A percentile compares a stretch with the other conserved stretches of the same genome.
These are phyloP conservation scores for Phortica okadai DNA, from an alignment of 2,888 invertebrate species.

Conservation along the genomic window DNA sequence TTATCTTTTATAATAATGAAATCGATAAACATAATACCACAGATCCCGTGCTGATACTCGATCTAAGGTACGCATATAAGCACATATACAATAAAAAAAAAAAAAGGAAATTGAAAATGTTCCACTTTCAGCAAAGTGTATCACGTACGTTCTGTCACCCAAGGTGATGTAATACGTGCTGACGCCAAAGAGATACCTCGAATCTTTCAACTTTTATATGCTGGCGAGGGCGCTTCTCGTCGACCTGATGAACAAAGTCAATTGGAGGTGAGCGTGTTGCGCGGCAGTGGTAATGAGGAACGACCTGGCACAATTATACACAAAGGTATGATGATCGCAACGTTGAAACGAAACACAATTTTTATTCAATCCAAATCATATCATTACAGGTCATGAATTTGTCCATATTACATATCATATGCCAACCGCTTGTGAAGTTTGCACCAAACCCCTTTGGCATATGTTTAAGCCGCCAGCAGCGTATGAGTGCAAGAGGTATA, in stretches of 20 bases:
- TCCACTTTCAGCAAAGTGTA: slow-evolving; percentile 90
- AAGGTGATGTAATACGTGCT: slow-evolving; percentile 98
- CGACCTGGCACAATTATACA: slow-evolving; percentile 75
- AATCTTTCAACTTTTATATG: slow-evolving; percentile 97
- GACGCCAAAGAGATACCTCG: slow-evolving; percentile 99
- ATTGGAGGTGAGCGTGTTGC: slow-evolving; percentile 79
- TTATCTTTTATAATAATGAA: slow-evolving; percentile 97
- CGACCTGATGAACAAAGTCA: slow-evolving; percentile 84
- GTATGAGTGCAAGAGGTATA: slow-evolving; percentile 91
- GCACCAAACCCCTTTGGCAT: slow-evolving; percentile 97
- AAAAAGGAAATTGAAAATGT: slow-evolving; percentile 59
- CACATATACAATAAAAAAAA: slow-evolving; percentile 24
- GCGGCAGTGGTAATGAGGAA: slow-evolving; percentile 75
- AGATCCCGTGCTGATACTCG: slow-evolving; percentile 95
- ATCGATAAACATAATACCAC: slow-evolving; percentile 92
- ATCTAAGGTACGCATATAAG: slow-evolving; percentile 84
- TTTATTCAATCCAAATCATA: neutral
- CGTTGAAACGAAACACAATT: neutral
- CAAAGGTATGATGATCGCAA: slow-evolving; percentile 67
- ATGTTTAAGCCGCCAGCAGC: slow-evolving; percentile 98
- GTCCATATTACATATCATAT: slow-evolving; percentile 97
- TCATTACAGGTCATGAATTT: slow-evolving; percentile 88
- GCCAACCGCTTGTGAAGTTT: slow-evolving; percentile 98
- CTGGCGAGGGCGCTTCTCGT: slow-evolving; percentile 95
- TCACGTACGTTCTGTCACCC: slow-evolving; percentile 98